Evolutionary conservation across 2,797 vertebrate species (phyloP).

Genomic region (Periparus ater): DNA sequence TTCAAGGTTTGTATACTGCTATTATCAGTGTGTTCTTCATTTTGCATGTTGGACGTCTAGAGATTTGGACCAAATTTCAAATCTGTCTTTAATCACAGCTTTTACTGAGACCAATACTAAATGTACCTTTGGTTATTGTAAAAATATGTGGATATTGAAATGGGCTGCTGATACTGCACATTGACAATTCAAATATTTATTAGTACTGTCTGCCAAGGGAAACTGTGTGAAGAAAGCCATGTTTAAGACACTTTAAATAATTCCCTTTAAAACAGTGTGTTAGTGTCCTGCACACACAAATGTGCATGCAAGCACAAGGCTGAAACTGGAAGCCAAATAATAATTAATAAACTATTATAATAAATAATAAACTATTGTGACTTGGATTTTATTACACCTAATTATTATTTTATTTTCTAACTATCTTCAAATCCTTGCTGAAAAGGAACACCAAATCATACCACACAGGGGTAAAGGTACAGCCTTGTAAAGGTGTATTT

Average conservation of each 20-base stretch:
- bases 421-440: background rate
- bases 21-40: background rate
- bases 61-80: background rate
- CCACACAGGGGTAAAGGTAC: background rate
- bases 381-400: background rate
- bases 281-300: rapidly evolving
- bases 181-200: background rate
- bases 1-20: background rate
- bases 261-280: background rate
- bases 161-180: background rate
- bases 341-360: too few relatives aligned
- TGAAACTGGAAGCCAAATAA: background rate
- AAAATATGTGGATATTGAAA: background rate
- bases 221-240: background rate
- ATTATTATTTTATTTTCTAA: background rate
- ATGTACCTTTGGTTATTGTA: background rate
- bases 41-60: background rate
- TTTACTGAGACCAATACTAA: background rate
- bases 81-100: background rate
- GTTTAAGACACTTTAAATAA: background rate
- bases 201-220: background rate
- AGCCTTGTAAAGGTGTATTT: background rate
- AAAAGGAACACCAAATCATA: background rate
- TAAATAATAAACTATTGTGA: background rate
- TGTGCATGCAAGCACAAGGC: background rate